Evolutionary conservation across 23 tunicate genomes (phyloP).

Genomic region (Ciona savignyi): DNA sequence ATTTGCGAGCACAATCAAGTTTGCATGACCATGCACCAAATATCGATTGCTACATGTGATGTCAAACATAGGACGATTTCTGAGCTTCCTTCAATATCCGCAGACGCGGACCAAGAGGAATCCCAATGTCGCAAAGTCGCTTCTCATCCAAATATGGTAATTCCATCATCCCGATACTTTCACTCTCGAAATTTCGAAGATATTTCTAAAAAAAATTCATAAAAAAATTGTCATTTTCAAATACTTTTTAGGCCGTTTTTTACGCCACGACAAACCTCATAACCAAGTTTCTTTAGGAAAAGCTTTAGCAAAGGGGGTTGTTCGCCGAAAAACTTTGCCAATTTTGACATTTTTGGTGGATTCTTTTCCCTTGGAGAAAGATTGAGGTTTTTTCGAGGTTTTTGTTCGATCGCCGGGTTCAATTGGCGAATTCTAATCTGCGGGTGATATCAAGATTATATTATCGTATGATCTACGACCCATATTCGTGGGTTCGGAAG

Average conservation of each 20-base stretch:
- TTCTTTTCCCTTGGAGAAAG: background rate
- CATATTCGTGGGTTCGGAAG: no score
- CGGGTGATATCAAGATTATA: no score
- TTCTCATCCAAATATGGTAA: constrained; percentile 87
- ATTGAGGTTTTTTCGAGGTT: no score
- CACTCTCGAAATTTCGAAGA: constrained; percentile 56
- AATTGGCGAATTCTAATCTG: no score
- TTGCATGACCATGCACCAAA: no score
- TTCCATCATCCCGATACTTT: constrained; percentile 92
- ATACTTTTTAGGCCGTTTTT: background rate
- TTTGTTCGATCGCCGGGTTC: no score
- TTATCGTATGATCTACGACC: no score
- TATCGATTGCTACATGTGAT: no score
- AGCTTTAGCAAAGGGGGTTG: constrained; percentile 51
- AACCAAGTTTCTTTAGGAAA: constrained; percentile 74
- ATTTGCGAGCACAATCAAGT: no score
- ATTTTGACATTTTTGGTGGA: constrained; percentile 27
- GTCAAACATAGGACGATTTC: constrained; percentile 78
- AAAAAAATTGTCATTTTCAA: background rate
- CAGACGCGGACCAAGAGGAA: constrained; percentile 81
- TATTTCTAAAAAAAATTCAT: constrained; percentile 40
- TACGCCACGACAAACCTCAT: constrained; percentile 84
- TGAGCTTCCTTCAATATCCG: constrained; percentile 88
- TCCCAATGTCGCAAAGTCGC: constrained; percentile 73
- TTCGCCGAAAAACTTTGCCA: constrained; percentile 70